These are phyloP conservation scores for Pithys albifrons DNA, from an alignment of 2,113 vertebrate species.

Conservation along the genomic window DNA sequence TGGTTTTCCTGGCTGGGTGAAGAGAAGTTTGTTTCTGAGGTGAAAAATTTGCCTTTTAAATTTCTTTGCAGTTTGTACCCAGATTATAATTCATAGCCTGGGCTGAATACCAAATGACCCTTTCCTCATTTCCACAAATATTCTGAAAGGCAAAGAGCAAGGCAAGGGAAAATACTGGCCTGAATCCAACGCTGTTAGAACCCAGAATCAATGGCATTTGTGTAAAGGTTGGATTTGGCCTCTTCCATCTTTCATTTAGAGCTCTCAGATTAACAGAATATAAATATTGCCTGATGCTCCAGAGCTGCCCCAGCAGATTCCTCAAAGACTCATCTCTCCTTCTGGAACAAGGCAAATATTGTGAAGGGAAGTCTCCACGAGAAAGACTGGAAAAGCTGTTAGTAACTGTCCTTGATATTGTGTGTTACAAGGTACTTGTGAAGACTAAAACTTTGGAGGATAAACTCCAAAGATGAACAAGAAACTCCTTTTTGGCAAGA, in stretches of 20 bases:
- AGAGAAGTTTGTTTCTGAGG: conserved; percentile 52
- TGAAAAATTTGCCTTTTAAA: conserved; percentile 65
- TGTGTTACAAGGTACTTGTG: neutral
- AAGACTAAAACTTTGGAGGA: neutral
- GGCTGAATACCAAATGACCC: conserved; percentile 62
- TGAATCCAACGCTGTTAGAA: neutral
- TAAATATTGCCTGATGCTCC: conserved; percentile 57
- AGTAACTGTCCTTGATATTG: neutral
- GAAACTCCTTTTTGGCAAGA: neutral
- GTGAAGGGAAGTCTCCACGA: neutral
- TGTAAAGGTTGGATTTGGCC: conserved; percentile 35
- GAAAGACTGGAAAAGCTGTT: conserved; percentile 26
- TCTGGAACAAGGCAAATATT: conserved; percentile 43
- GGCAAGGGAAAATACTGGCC: conserved; percentile 28
- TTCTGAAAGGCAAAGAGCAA: conserved; percentile 29
- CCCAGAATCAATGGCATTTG: conserved; percentile 34
- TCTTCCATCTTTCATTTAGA: conserved; percentile 19
- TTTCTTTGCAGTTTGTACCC: conserved; percentile 15
- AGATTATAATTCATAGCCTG: conserved; percentile 58
- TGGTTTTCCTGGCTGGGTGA: neutral
- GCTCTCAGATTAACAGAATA: conserved; percentile 43
- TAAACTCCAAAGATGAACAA: neutral
- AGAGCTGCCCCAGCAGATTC: conserved; percentile 32
- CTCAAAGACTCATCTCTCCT: conserved; percentile 18
- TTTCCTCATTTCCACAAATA: conserved; percentile 60